Conservation (phyloP, 2,113 vertebrate genomes). For the Tetraodon nigroviridis region DNA sequence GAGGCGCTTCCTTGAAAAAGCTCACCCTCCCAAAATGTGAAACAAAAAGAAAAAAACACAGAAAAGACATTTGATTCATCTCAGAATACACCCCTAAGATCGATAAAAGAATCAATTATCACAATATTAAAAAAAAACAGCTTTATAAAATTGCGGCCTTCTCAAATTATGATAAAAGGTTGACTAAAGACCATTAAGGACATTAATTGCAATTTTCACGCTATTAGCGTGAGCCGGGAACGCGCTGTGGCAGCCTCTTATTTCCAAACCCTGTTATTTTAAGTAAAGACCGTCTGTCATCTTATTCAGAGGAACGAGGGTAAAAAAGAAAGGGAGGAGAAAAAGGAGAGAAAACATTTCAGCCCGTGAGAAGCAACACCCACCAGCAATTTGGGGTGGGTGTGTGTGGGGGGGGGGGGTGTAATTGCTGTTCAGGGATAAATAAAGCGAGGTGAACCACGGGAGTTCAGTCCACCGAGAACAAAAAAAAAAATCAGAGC, state of each 20-base stretch:
- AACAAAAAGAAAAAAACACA: constrained; percentile 42
- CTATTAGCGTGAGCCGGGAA: constrained; percentile 82
- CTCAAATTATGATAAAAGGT: constrained; percentile 82
- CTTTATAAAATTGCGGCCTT: constrained; percentile 82
- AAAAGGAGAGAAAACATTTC: constrained; percentile 69
- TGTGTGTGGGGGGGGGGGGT: constrained; percentile 65
- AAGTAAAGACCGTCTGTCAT: constrained; percentile 92
- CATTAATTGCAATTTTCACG: constrained; percentile 94
- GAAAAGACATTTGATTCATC: constrained; percentile 55
- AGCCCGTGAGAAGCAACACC: constrained; percentile 86
- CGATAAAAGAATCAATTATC: constrained; percentile 87
- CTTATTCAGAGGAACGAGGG: constrained; percentile 75
- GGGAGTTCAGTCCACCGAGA: constrained; percentile 62
- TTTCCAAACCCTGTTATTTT: constrained; percentile 99
- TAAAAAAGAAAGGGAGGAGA: constrained; percentile 22
- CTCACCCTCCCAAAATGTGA: constrained; percentile 28
- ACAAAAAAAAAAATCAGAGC: constrained; percentile 17
- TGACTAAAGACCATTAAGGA: constrained; percentile 90
- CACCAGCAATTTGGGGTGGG: constrained; percentile 82
- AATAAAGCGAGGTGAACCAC: constrained; percentile 72
- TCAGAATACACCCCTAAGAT: constrained; percentile 65
- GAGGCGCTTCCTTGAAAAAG: constrained; percentile 33
- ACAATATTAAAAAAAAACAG: constrained; percentile 70
- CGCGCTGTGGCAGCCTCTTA: constrained; percentile 91
- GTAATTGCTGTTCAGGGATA: constrained; percentile 88